Conservation (phyloP, 2,888 invertebrate genomes). For the Boloria selene region DNA sequence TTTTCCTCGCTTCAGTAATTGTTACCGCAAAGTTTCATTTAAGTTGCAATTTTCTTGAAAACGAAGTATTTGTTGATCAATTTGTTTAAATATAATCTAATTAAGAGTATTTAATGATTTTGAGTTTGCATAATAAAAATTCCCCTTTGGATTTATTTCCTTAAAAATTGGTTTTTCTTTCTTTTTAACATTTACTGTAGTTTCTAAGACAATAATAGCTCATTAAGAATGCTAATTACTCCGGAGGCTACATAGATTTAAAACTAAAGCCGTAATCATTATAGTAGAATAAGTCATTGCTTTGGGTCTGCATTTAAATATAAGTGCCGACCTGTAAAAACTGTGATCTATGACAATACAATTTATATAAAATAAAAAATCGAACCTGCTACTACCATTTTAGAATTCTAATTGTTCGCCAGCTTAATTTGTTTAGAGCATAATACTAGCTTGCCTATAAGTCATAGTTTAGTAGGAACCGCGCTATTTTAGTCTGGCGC, state of each 20-base stretch:
- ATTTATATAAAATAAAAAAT: no score
- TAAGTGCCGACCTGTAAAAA: no score
- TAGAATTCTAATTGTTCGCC: no score
- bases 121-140: neutral
- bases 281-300: no score
- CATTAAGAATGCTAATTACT: constrained; percentile 20
- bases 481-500: no score
- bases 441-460: no score
- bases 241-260: neutral
- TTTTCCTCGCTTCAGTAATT: no score
- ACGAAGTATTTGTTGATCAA: neutral
- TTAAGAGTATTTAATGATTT: neutral
- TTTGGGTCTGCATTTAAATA: no score
- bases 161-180: neutral
- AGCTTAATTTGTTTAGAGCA: no score
- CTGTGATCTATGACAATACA: no score
- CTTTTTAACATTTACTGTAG: neutral
- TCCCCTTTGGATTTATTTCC: neutral
- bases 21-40: neutral
- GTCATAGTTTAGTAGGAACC: no score
- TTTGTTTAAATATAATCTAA: neutral
- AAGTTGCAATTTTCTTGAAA: neutral
- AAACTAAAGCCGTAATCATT: neutral
- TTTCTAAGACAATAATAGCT: constrained; percentile 9
- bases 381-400: no score